A percentile compares a stretch with the other conserved stretches of the same genome.
phyloP scores from a whole-genome alignment of 1,140 invertebrate genomes.

The Drosophila varians region DNA sequence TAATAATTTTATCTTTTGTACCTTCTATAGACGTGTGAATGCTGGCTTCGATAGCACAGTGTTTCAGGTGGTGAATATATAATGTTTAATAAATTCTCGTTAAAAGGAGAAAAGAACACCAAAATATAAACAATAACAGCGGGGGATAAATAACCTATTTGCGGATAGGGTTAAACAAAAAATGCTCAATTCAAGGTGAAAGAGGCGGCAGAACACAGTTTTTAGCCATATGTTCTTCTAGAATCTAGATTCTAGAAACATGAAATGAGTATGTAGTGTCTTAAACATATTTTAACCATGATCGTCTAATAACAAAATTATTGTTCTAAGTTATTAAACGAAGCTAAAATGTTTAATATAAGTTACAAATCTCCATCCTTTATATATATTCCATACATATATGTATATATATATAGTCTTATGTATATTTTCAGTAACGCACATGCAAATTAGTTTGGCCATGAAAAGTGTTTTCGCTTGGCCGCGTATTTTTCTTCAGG shows the following conservation, averaged over 20 bases:
- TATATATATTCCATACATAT: slow-evolving; percentile 6
- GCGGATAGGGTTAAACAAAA: background rate
- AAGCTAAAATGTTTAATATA: too few species aligned
- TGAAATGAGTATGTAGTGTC: too few species aligned
- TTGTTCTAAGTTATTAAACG: too few species aligned
- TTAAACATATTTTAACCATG: slow-evolving; percentile 36
- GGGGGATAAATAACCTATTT: slow-evolving; percentile 22
- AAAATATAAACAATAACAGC: slow-evolving; percentile 33
- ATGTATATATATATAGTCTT: slow-evolving; percentile 1
- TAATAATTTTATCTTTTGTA: slow-evolving; percentile 25
- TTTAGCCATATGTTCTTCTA: slow-evolving; percentile 15
- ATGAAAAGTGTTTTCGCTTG: slow-evolving; percentile 54
- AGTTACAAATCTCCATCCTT: too few species aligned
- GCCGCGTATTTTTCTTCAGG: slow-evolving; percentile 38
- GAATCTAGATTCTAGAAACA: background rate
- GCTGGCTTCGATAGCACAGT: background rate
- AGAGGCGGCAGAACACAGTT: slow-evolving; percentile 25
- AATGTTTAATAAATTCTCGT: slow-evolving; percentile 39
- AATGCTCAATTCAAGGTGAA: background rate
- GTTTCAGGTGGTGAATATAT: slow-evolving; percentile 13
- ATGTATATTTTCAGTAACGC: slow-evolving; percentile 33
- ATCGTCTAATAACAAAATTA: too few species aligned
- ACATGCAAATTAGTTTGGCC: slow-evolving; percentile 59
- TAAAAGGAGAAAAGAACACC: slow-evolving; percentile 10
- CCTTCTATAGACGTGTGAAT: slow-evolving; percentile 27